A percentile compares a stretch with the other conserved stretches of the same genome.
Conservation (phyloP, 2,797 vertebrate genomes). For the Typhlichthys eigenmanni region DNA sequence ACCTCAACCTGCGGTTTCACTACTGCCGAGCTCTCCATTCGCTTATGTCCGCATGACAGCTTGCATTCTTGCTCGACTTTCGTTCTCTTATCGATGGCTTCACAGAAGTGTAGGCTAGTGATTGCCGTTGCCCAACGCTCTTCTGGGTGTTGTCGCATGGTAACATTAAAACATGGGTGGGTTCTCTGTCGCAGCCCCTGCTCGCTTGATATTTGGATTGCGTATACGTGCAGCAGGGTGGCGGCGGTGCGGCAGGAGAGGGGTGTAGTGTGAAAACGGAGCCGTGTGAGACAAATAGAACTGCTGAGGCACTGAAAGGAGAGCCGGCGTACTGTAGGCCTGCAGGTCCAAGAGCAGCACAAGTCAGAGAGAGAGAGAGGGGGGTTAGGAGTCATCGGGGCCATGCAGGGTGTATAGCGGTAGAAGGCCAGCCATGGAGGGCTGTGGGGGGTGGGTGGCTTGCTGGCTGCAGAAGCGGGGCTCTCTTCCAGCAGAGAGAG, state of each 20-base stretch:
- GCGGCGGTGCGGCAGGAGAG: slow-evolving; percentile 61
- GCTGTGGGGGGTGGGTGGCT: slow-evolving; percentile 9
- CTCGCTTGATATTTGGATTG: no score
- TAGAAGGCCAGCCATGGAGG: slow-evolving; percentile 38
- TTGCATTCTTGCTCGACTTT: slow-evolving; percentile 21
- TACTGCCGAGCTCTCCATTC: slow-evolving; percentile 49
- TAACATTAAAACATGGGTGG: no score
- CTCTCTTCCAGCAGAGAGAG: slow-evolving; percentile 76
- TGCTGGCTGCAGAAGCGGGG: slow-evolving; percentile 17
- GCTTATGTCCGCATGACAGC: slow-evolving; percentile 49
- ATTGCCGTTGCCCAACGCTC: no score
- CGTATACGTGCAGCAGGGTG: background rate
- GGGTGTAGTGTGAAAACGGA: slow-evolving; percentile 59
- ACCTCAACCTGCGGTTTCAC: slow-evolving; percentile 41
- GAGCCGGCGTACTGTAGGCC: slow-evolving; percentile 53
- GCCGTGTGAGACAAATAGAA: slow-evolving; percentile 65
- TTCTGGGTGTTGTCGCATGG: no score
- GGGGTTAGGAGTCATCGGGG: slow-evolving; percentile 21
- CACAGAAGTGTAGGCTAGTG: no score
- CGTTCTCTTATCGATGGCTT: no score
- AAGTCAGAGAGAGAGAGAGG: slow-evolving; percentile 53
- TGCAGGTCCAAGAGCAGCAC: slow-evolving; percentile 40
- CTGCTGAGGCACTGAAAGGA: slow-evolving; percentile 67
- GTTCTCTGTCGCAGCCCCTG: no score
- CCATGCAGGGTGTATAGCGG: slow-evolving; percentile 42